Percentiles rank a stretch among this genome's conserved stretches.
Evolutionary conservation across 2,888 invertebrate genomes (phyloP).

Genomic region (Drosophila austrosaltans): DNA sequence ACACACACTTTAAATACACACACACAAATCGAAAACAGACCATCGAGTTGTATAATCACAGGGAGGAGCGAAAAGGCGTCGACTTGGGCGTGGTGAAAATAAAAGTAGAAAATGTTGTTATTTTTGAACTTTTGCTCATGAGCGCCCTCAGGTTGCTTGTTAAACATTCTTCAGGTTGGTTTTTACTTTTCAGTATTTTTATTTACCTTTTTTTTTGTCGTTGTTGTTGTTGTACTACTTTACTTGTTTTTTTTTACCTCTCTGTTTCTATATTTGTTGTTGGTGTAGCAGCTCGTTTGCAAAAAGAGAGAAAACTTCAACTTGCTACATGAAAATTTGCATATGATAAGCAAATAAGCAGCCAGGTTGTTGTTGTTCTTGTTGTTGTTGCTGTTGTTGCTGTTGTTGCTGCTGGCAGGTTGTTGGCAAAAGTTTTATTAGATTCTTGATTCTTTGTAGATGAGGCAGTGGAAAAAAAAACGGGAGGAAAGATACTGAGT

Average conservation of each 20-base stretch:
- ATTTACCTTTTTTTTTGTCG: background rate
- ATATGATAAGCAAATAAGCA: slow-evolving; percentile 74
- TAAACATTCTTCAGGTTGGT: slow-evolving; percentile 72
- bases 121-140: slow-evolving; percentile 73
- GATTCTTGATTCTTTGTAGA: slow-evolving; percentile 60
- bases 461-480: slow-evolving; percentile 11
- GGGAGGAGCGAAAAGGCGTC: slow-evolving; percentile 22
- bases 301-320: slow-evolving; percentile 58
- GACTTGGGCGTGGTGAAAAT: slow-evolving; percentile 42
- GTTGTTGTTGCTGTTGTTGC: slow-evolving; percentile 24
- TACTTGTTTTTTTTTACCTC: background rate
- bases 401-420: slow-evolving; percentile 48
- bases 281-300: slow-evolving; percentile 9
- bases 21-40: slow-evolving; percentile 32
- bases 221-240: background rate
- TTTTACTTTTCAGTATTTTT: slow-evolving; percentile 11
- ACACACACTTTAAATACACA: background rate
- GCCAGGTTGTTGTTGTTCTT: slow-evolving; percentile 23
- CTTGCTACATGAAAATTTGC: slow-evolving; percentile 75
- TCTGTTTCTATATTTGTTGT: slow-evolving; percentile 17
- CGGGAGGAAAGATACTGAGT: background rate
- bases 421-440: slow-evolving; percentile 76
- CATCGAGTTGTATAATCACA: slow-evolving; percentile 54
- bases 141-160: slow-evolving; percentile 72
- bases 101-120: slow-evolving; percentile 69